Base-by-base conservation (phyloP, 2,888 invertebrate genomes). In the Minunthozetes semirufus region DNA sequence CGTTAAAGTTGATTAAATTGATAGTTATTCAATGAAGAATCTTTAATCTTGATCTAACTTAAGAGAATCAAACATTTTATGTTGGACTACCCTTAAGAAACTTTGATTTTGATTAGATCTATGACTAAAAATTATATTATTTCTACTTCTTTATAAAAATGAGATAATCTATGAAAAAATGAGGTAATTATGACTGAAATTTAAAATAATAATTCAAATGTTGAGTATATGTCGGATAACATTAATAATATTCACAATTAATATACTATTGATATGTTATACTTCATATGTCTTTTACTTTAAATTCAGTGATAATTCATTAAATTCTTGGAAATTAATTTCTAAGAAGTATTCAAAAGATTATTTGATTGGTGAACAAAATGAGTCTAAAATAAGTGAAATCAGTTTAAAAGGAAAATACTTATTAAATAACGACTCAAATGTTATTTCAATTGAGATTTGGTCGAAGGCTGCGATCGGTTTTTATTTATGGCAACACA, bases 401-500 rank as follows among this genome's bases (percentile, higher is more conserved):
- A 72, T 9, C 8, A 38, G 29, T n/a, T 73, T 22, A 76, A 78
- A 29, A 66, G 72, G 33, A 63, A 73, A 61, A 72, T 42, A 46
- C 42, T 22, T 22, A 25, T 56, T 15, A 8, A 6, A 59, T 11
- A 73, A 56, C 27, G 13, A 15, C 22, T 27, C 46, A 4, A 6
- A 29, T 33, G 11, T 33, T 5, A 25, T 72, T 15, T 76, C 50
- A 74, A 77, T 82, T 13, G 81, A 83, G 76, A 80, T 83, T 25
- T 82, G 82, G 82, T 82, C 82, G 19, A 83, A 83, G 79, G 82
- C 83, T 56, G 81, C 83, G 6, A 81, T 83, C 63, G 83, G 82
- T 59, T 77, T 81, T 25, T 86, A 84, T 78, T 80, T 86, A 42
- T 86, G 86, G 86, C 82, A 84, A 77, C 85, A 85, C 78, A 82